phyloP scores from a whole-genome alignment of 2,113 vertebrate species.

The Odontesthes bonariensis region DNA sequence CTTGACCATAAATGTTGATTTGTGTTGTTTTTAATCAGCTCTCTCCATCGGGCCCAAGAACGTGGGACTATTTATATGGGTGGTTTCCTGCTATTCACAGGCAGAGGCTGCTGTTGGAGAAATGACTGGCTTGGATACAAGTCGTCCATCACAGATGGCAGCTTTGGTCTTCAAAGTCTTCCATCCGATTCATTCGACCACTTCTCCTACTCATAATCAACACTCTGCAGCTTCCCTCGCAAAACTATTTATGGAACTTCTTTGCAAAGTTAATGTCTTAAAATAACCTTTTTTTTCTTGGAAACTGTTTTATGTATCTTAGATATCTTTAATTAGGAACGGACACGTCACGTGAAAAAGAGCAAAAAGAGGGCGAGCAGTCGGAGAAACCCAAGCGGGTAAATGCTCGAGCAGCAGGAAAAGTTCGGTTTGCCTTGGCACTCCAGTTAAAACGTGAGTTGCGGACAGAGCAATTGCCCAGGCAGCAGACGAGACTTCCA shows the following conservation, averaged over 20 bases:
- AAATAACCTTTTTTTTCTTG: conserved; percentile 30
- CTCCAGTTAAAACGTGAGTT: conserved; percentile 51
- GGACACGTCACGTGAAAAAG: not conserved
- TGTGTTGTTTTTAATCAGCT: conserved; percentile 41
- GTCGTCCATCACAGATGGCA: conserved; percentile 64
- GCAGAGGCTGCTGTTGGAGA: conserved; percentile 26
- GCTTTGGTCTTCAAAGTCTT: conserved; percentile 34
- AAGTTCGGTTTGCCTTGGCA: conserved; percentile 43
- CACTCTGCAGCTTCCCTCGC: conserved; percentile 21
- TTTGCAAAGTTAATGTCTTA: conserved; percentile 7
- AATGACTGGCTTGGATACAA: conserved; percentile 47
- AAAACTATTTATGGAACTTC: conserved; percentile 34
- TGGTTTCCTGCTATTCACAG: conserved; percentile 72
- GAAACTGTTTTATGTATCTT: no score
- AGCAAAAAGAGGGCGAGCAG: not conserved
- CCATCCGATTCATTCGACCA: conserved; percentile 11
- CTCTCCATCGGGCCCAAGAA: conserved; percentile 40
- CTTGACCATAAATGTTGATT: conserved; percentile 38
- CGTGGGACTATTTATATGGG: conserved; percentile 56
- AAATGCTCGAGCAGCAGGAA: conserved; percentile 24
- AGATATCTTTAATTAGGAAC: no score
- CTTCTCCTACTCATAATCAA: conserved; percentile 22
- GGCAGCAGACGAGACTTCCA: conserved; percentile 62
- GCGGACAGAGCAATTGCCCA: conserved; percentile 39
- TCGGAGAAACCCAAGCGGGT: not conserved